Conservation (phyloP, 2,888 invertebrate genomes). For the Archips xylosteana region DNA sequence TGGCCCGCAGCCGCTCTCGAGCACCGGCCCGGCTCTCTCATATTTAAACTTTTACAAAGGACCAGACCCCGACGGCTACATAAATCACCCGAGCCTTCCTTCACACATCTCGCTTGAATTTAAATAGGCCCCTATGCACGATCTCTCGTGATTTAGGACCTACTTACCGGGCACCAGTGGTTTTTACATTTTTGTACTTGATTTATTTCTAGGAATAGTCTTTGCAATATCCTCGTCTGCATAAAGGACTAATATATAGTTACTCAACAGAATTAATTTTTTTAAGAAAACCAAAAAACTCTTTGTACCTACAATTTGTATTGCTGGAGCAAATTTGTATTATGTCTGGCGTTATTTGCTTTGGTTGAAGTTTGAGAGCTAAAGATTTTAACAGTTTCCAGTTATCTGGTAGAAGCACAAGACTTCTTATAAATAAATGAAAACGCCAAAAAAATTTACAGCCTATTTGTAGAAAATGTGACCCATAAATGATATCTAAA, state of each 20-base stretch:
- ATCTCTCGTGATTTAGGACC: slow-evolving; percentile 72
- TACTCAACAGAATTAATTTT: neutral
- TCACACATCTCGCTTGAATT: slow-evolving; percentile 78
- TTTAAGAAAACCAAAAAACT: neutral
- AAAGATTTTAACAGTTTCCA: too few species aligned
- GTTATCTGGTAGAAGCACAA: too few species aligned
- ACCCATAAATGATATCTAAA: neutral
- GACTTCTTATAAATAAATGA: too few species aligned
- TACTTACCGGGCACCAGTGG: slow-evolving; percentile 59
- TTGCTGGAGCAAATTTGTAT: neutral
- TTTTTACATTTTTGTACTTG: slow-evolving; percentile 57
- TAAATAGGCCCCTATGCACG: slow-evolving; percentile 75
- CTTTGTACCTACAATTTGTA: neutral
- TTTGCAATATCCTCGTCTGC: neutral
- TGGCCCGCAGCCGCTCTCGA: slow-evolving; percentile 40
- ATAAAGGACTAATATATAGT: neutral
- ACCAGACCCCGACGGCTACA: slow-evolving; percentile 63
- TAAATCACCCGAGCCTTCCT: slow-evolving; percentile 77
- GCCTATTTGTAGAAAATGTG: too few species aligned
- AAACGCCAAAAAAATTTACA: too few species aligned
- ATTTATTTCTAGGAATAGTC: slow-evolving; percentile 25
- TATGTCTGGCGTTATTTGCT: neutral
- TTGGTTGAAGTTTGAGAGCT: neutral
- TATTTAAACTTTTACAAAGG: slow-evolving; percentile 80
- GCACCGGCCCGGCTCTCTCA: slow-evolving; percentile 56